Evolutionary conservation across 2,888 invertebrate species (phyloP), one percentile per base, ranked within the genome.

Genomic region (Erebia palarica): DNA sequence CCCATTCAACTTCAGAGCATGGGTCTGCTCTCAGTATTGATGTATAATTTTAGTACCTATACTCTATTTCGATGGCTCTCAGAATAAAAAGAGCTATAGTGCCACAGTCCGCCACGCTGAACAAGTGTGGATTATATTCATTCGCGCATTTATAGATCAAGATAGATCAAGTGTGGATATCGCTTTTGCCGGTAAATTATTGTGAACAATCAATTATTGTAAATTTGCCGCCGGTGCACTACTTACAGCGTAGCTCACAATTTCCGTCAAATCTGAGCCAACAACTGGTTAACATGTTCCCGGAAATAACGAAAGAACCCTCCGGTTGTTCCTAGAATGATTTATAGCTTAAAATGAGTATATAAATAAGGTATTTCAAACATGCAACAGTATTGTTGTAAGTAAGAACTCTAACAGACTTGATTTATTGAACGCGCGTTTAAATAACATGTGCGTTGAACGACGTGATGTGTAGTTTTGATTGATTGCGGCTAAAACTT

Each of bases 301-400:
- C 68, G 59, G 59, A 68, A 51, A 51, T 68, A 60, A 60, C 16
- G 55, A 55, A 57, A 58, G 55, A 16, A 47, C 66, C 66, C 60
- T 51, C 68, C 49, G 18, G 68, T 21, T 42, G 18, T 68, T 60
- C 68, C 68, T 60, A 47, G 68, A 68, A 68, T 68, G 68, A 60
- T 68, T 49, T 51, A 68, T 68, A 60, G 51, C 58, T 36, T 42
- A 42, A 51, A 58, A 66, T 47, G 49, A 66, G 58, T 27, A 60
- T 66, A 57, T 18, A 47, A 44, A 58, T 58, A 21, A 58, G 60
- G 60, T 60, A 36, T 68, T 67, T 49, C 7, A 58, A 59, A 59
- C 36, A 14, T 47, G 59, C 59, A 51, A 68, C 47, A 58, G 21
- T 14, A 58, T 47, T 44, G 27, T 66, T 21, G 10, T 27, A 27